These are phyloP conservation scores for Portunus trituberculatus DNA, from an alignment of 1,140 invertebrate genomes.

Conservation along the genomic window DNA sequence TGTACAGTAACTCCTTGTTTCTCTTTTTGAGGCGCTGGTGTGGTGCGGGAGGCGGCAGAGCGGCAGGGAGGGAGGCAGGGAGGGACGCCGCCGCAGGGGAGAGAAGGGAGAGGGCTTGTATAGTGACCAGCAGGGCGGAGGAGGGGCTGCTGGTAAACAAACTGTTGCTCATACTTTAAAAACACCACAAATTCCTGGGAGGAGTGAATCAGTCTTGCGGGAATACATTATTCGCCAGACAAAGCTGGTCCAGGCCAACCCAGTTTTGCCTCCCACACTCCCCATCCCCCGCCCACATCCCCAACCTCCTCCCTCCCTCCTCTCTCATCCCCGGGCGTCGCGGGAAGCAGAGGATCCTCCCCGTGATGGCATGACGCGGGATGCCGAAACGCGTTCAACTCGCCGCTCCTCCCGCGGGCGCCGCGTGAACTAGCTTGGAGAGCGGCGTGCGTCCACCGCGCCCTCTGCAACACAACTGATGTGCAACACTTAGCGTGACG, in stretches of 20 bases:
- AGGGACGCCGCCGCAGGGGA: slow-evolving; percentile 4
- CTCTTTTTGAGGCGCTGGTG: slow-evolving; percentile 9
- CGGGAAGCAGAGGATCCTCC: background rate
- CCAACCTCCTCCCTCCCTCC: background rate
- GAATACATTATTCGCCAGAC: background rate
- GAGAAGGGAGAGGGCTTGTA: background rate
- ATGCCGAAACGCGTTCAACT: background rate
- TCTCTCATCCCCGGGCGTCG: too few species aligned
- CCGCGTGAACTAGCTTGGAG: background rate
- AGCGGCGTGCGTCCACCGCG: background rate
- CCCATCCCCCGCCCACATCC: background rate
- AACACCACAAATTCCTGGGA: background rate
- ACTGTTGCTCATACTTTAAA: background rate
- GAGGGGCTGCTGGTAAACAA: background rate
- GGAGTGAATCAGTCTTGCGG: background rate
- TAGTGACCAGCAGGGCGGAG: background rate
- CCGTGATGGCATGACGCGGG: background rate
- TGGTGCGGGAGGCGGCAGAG: background rate
- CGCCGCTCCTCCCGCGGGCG: background rate
- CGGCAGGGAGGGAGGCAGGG: background rate
- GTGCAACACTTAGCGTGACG: background rate
- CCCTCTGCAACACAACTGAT: background rate
- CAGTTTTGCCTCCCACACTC: background rate
- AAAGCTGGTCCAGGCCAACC: background rate
- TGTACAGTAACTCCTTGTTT: slow-evolving; percentile 37